phyloP scores from a whole-genome alignment of 2,888 invertebrate species.

The Leucophora obtusa region DNA sequence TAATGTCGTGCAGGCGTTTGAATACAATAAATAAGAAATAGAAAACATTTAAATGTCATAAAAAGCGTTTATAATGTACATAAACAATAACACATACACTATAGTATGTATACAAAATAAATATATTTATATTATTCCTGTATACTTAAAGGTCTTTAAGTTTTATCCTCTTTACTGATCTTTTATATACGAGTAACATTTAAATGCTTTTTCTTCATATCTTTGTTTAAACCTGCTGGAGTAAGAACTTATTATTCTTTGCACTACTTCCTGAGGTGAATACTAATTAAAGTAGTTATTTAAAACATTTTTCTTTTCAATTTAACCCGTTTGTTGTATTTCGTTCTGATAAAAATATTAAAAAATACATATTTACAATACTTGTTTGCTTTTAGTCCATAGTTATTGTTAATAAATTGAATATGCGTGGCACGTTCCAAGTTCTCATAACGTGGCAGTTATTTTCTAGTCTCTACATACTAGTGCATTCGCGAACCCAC shows the following conservation, averaged over 20 bases:
- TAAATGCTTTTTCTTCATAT: not conserved
- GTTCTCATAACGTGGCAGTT: constrained; percentile 58
- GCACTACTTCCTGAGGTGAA: constrained; percentile 57
- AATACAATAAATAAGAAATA: constrained; percentile 51
- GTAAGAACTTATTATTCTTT: constrained; percentile 38
- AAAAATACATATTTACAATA: not conserved
- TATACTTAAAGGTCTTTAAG: not conserved
- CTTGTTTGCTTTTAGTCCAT: constrained; percentile 11
- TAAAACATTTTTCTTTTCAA: constrained; percentile 12
- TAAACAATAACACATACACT: too few relatives aligned
- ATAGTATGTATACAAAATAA: too few relatives aligned
- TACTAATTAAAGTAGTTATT: constrained; percentile 45
- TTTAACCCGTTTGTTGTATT: constrained; percentile 4
- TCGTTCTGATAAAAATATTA: constrained; percentile 39
- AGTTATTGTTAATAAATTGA: constrained; percentile 29
- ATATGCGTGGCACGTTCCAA: constrained; percentile 50
- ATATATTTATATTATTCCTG: too few relatives aligned
- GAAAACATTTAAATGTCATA: constrained; percentile 54
- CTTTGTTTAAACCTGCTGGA: constrained; percentile 34
- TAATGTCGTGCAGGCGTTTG: constrained; percentile 57
- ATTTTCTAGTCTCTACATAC: constrained; percentile 9
- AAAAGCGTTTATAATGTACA: too few relatives aligned
- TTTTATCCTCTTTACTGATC: constrained; percentile 16
- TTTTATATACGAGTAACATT: not conserved
- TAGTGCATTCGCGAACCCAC: constrained; percentile 18